These are phyloP conservation scores for Fistularia commersonii DNA, from an alignment of 2,797 vertebrate genomes.

Conservation along the genomic window DNA sequence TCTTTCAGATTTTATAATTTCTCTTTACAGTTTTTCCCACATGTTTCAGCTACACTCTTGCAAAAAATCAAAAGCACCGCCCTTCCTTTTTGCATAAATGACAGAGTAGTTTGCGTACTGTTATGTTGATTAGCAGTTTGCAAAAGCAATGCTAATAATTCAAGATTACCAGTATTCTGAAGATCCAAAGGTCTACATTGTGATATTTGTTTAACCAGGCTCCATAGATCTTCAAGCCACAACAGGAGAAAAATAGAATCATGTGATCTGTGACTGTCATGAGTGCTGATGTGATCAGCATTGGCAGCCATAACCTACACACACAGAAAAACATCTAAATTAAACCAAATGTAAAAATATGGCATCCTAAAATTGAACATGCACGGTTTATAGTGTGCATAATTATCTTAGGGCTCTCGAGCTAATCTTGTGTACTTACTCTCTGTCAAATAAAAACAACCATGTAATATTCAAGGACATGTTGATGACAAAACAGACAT, in stretches of 20 bases:
- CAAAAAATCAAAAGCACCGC: no score
- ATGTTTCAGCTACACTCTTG: no score
- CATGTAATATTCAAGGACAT: slow-evolving; percentile 53
- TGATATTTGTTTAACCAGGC: slow-evolving; percentile 69
- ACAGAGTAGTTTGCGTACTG: no score
- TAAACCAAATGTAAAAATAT: no score
- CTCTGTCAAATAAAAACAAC: slow-evolving; percentile 65
- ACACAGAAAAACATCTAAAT: slow-evolving; percentile 14
- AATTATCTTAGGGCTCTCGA: no score
- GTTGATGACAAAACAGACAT: slow-evolving; percentile 50
- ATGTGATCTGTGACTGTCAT: slow-evolving; percentile 60
- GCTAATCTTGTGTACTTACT: slow-evolving; percentile 46
- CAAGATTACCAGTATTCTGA: slow-evolving; percentile 73
- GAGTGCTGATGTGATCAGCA: slow-evolving; percentile 65
- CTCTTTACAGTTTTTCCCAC: no score
- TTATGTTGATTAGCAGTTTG: no score
- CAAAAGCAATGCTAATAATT: background rate
- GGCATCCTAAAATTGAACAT: no score
- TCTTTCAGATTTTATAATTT: no score
- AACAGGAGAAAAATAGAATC: slow-evolving; percentile 65
- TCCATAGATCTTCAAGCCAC: slow-evolving; percentile 66
- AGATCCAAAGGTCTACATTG: slow-evolving; percentile 75
- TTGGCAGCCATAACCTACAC: slow-evolving; percentile 68
- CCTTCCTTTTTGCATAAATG: no score
- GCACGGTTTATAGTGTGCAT: no score